These are phyloP conservation scores for Oriolus oriolus DNA, from an alignment of 2,113 vertebrate genomes.

Conservation along the genomic window DNA sequence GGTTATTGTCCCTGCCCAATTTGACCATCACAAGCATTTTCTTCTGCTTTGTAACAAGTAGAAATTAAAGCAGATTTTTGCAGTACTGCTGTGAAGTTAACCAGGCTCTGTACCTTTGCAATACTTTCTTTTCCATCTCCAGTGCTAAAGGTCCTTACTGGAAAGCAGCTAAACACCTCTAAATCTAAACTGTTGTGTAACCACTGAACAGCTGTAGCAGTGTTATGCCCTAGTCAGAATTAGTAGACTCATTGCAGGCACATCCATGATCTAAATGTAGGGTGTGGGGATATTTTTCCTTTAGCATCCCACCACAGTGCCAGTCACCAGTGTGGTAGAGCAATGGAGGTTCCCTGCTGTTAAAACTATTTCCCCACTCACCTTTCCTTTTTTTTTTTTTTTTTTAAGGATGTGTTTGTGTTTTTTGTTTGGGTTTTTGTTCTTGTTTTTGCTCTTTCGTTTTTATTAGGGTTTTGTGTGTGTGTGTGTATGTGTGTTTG, in stretches of 20 bases:
- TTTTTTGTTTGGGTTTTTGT: neutral
- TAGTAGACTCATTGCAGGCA: neutral
- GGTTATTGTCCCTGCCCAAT: neutral
- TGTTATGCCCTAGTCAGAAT: neutral
- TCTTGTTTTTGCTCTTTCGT: neutral
- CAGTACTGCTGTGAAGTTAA: neutral
- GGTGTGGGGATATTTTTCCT: neutral
- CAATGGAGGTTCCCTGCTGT: neutral
- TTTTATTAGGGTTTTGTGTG: too few relatives aligned
- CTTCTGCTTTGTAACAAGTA: neutral
- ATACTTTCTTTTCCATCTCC: neutral
- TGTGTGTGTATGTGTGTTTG: neutral
- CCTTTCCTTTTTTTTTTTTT: too few relatives aligned
- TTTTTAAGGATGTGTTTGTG: neutral
- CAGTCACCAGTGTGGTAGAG: neutral
- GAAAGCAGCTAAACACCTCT: fast-evolving
- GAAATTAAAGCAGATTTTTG: neutral
- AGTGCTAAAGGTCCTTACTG: neutral
- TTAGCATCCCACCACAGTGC: neutral
- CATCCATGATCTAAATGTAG: neutral
- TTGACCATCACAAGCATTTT: neutral
- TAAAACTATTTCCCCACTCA: neutral
- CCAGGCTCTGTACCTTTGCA: neutral
- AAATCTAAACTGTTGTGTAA: neutral
- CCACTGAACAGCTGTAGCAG: neutral